Evolutionary conservation across 1,140 invertebrate genomes (phyloP).

Genomic region (Linepithema humile): DNA sequence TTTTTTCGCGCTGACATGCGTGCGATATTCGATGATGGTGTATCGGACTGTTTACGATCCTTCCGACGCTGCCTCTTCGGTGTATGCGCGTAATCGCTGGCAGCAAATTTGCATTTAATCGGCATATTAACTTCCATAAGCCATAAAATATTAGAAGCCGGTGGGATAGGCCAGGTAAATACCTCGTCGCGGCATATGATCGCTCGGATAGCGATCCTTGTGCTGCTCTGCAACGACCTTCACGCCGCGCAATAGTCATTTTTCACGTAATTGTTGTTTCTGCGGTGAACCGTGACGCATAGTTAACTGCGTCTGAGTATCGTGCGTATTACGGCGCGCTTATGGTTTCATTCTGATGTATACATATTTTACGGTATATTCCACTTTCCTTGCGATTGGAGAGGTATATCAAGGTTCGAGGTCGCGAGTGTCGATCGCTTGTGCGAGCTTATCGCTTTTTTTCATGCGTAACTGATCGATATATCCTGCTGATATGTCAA

Average conservation of each 20-base stretch:
- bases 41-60: constrained; percentile 26
- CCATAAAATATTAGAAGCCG: constrained; percentile 33
- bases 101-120: constrained; percentile 50
- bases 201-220: constrained; percentile 52
- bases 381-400: constrained; percentile 46
- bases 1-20: not conserved
- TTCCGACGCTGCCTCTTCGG: constrained; percentile 25
- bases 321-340: constrained; percentile 19
- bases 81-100: constrained; percentile 18
- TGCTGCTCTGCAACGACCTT: constrained; percentile 55
- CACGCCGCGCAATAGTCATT: constrained; percentile 52
- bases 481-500: constrained; percentile 21
- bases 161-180: constrained; percentile 31
- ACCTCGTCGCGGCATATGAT: constrained; percentile 13
- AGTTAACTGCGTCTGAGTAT: constrained; percentile 13
- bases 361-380: constrained; percentile 29
- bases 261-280: constrained; percentile 54
- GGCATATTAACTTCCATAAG: constrained; percentile 36
- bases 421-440: not conserved
- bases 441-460: constrained; percentile 16
- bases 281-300: constrained; percentile 60
- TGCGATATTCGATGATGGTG: not conserved
- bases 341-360: constrained; percentile 45
- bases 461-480: constrained; percentile 24
- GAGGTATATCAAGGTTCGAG: constrained; percentile 34